Conservation (phyloP, 2,113 vertebrate genomes). For the Thryonomys swinderianus region DNA sequence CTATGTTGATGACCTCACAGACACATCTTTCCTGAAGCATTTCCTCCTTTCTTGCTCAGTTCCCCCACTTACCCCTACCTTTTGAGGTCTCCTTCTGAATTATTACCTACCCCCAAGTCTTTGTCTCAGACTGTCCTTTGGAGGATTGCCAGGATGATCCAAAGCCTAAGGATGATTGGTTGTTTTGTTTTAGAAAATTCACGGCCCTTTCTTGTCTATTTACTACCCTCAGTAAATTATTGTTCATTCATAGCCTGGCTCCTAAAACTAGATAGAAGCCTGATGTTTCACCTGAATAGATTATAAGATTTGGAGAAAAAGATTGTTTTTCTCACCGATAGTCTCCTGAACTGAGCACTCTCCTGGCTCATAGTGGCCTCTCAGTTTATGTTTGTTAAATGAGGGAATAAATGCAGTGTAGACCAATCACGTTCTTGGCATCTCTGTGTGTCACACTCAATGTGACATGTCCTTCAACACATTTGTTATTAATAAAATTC, state of each 20-base stretch:
- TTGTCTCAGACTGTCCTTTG: background rate
- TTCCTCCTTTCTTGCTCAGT: background rate
- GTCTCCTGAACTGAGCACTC: background rate
- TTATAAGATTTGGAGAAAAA: background rate
- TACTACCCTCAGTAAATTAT: background rate
- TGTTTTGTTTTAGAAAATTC: background rate
- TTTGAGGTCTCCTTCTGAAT: conserved; percentile 17
- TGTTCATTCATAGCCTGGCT: background rate
- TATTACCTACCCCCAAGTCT: background rate
- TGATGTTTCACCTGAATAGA: background rate
- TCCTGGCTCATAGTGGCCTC: background rate
- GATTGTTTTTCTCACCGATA: background rate
- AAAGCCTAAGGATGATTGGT: background rate
- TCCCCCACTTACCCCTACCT: background rate
- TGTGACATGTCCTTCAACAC: background rate
- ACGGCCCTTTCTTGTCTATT: background rate
- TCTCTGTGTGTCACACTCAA: conserved; percentile 3
- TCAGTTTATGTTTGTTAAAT: conserved; percentile 37
- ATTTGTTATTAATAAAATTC: conserved; percentile 33
- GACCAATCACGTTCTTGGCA: background rate
- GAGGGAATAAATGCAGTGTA: background rate
- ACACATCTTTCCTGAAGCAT: background rate
- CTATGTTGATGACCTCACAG: background rate
- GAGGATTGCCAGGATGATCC: background rate
- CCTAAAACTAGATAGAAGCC: background rate